Percentiles rank a stretch among this genome's conserved stretches.
Evolutionary conservation across 2,113 vertebrate genomes (phyloP).

Genomic region (Tachysurus fulvidraco): DNA sequence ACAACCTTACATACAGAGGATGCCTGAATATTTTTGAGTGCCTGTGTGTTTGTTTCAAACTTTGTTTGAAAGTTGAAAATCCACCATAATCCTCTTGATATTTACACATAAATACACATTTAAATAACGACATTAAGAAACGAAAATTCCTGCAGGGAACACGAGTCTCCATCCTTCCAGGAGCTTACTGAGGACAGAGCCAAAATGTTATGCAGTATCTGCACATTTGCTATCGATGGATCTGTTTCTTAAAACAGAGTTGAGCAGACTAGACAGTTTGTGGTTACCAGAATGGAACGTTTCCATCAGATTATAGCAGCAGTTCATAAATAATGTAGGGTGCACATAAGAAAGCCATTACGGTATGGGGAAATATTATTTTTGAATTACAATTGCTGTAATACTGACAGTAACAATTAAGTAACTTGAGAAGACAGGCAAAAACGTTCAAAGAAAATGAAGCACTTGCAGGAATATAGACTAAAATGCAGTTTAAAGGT

Average conservation of each 20-base stretch:
- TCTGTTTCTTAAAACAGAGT: slow-evolving; percentile 44
- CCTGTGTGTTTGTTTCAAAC: background rate
- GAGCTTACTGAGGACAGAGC: background rate
- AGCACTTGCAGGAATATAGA: slow-evolving; percentile 38
- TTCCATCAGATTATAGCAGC: slow-evolving; percentile 8
- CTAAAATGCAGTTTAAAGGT: slow-evolving; percentile 39
- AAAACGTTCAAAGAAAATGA: background rate
- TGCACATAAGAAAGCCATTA: background rate
- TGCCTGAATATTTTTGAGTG: background rate
- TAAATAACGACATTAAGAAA: background rate
- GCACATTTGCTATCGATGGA: slow-evolving; percentile 9
- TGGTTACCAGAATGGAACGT: slow-evolving; percentile 43
- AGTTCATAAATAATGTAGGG: slow-evolving; percentile 8
- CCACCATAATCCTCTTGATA: background rate
- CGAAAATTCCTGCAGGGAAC: background rate
- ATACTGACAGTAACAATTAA: background rate
- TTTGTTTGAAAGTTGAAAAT: slow-evolving; percentile 15
- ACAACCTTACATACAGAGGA: background rate
- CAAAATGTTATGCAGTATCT: slow-evolving; percentile 19
- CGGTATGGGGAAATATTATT: background rate
- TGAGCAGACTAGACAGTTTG: slow-evolving; percentile 26
- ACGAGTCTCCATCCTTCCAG: slow-evolving; percentile 5
- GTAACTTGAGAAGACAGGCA: background rate
- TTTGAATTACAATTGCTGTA: background rate
- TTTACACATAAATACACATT: background rate